Evolutionary conservation across 2,888 invertebrate genomes (phyloP), one percentile per base, ranked within the genome.

Genomic region (Pollenia angustigena): DNA sequence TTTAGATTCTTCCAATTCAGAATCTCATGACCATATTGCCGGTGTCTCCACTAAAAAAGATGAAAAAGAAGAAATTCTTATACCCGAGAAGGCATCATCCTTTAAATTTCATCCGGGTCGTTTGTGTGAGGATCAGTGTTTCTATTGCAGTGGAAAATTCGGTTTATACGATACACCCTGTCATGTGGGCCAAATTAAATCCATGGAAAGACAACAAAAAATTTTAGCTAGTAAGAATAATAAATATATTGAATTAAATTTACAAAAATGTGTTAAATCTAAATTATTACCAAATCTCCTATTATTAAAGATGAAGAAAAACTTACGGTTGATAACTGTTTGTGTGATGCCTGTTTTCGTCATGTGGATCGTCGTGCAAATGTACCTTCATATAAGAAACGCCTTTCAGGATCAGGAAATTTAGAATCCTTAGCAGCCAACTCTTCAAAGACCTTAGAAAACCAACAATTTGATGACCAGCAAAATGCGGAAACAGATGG

Each of bases 311-410:
- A 96, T 89, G 97, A 97, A 91, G 96, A 96, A 92, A 97, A 97
- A 91, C 94, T 97, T 79, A 97, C 97, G 0, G 95, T 96, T 87
- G 97, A 97, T 93, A 97, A 97, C 74, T 97, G 97, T 89, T 94
- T 97, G 23, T 97, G 97, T 92, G 97, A 97, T 93, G 97, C 97
- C 11, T 97, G 97, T 91, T 97, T 97, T 93, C 95, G 97, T 0
- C 97, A 97, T 91, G 96, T 97, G 74, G 97, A 97, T 93, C 95
- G 97, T 71, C 96, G 97, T 89, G 96, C 97, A 71, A 96, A 96
- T 93, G 95, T 95, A 79, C 95, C 96, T 0, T 95, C 95, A 0
- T 96, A 96, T 92, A 94, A 95, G 87, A 96, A 95, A 90, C 94
- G 95, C 0, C 89, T 91, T 4, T 92, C 93, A 3, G 92, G 90